Percentiles rank a stretch among this genome's conserved stretches.
phyloP scores from a whole-genome alignment of 2,797 vertebrate genomes.

The Coreius guichenoti region DNA sequence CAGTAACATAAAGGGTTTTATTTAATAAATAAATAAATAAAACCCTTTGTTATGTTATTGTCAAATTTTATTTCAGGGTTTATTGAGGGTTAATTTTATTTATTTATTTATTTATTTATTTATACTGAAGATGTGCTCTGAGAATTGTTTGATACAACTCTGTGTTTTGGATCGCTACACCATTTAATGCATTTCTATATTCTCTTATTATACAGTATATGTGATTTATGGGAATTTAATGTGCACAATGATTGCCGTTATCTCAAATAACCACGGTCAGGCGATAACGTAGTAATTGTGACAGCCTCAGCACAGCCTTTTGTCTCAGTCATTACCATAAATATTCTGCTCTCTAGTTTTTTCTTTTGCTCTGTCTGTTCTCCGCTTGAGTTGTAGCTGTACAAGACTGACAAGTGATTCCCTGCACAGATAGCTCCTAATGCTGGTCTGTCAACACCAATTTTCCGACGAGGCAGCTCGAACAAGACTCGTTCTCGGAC shows the following conservation, averaged over 20 bases:
- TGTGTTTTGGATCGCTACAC: not conserved
- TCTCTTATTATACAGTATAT: not conserved
- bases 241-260: not conserved
- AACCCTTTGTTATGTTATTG: too few relatives aligned
- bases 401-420: slow-evolving; percentile 69
- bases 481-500: slow-evolving; percentile 57
- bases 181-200: not conserved
- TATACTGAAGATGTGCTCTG: not conserved
- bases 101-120: not conserved
- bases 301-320: not conserved
- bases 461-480: slow-evolving; percentile 66
- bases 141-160: not conserved
- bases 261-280: not conserved
- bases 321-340: slow-evolving; percentile 38
- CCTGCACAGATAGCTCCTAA: slow-evolving; percentile 67
- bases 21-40: too few relatives aligned
- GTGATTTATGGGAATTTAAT: slow-evolving; percentile 1
- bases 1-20: not conserved
- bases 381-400: slow-evolving; percentile 62
- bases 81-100: not conserved
- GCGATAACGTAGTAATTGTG: not conserved
- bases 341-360: slow-evolving; percentile 48
- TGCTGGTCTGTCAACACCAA: slow-evolving; percentile 75
- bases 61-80: too few relatives aligned
- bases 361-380: slow-evolving; percentile 41